Evolutionary conservation across 2,797 vertebrate genomes (phyloP).

Genomic region (Pseudomugil gertrudae): DNA sequence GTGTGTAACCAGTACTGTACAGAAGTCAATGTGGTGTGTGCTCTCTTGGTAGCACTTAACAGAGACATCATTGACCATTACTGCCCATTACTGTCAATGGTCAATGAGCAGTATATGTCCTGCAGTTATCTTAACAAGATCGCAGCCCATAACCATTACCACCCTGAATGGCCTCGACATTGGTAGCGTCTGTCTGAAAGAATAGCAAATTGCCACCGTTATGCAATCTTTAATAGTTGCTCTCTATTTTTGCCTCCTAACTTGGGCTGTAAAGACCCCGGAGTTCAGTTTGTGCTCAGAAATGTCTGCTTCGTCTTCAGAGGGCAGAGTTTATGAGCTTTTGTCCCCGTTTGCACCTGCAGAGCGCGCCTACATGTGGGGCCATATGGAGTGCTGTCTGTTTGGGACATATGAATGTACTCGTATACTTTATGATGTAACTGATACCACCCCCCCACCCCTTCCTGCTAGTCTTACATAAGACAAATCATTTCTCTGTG

Average conservation of each 20-base stretch:
- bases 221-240: constrained; percentile 22
- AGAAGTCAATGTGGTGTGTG: constrained; percentile 51
- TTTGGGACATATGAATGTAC: constrained; percentile 41
- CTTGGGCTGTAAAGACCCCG: not conserved
- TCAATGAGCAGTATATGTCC: constrained; percentile 61
- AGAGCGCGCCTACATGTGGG: constrained; percentile 45
- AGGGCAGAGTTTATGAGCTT: constrained; percentile 33
- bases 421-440: constrained; percentile 50
- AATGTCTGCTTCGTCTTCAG: not conserved
- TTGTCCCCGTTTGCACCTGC: no score
- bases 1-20: constrained; percentile 29
- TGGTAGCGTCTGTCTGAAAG: constrained; percentile 34
- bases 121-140: constrained; percentile 63
- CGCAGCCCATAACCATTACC: constrained; percentile 38
- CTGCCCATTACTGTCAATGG: constrained; percentile 68
- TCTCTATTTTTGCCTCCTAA: not conserved
- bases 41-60: constrained; percentile 62
- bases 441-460: constrained; percentile 32
- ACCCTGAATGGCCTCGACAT: constrained; percentile 39
- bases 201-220: constrained; percentile 22
- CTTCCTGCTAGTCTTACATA: constrained; percentile 54
- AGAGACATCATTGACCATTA: constrained; percentile 62
- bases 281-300: constrained; percentile 2
- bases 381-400: constrained; percentile 32
- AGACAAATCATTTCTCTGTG: constrained; percentile 58